phyloP scores from a whole-genome alignment of 2,888 invertebrate species.

The Dryobota labecula region DNA sequence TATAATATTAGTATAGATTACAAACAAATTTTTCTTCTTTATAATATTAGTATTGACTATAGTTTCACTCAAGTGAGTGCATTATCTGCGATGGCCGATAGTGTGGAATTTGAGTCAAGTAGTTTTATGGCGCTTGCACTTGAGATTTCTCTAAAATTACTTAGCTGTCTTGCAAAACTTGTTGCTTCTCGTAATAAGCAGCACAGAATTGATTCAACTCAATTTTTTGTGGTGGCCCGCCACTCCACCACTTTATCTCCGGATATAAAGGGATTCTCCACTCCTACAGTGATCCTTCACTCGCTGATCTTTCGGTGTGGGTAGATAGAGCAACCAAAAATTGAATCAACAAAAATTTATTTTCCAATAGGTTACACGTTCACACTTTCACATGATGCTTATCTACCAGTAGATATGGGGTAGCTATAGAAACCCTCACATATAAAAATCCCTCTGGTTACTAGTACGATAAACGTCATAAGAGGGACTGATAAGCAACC shows the following conservation, averaged over 20 bases:
- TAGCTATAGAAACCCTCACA: slow-evolving; percentile 2
- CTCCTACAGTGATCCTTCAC: too few species aligned
- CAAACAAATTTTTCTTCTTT: too few species aligned
- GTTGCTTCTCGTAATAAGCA: background rate
- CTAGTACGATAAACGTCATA: slow-evolving; percentile 22
- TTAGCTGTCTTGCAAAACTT: background rate
- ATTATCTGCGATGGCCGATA: slow-evolving; percentile 34
- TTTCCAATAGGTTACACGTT: background rate
- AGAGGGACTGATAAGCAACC: slow-evolving; percentile 31
- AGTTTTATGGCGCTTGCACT: slow-evolving; percentile 15
- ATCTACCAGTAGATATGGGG: slow-evolving; percentile 15
- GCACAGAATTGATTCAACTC: background rate
- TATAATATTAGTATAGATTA: too few species aligned
- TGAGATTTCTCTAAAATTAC: slow-evolving; percentile 11
- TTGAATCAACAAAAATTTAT: background rate
- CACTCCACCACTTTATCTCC: too few species aligned
- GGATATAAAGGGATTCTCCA: too few species aligned
- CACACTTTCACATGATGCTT: slow-evolving; percentile 15
- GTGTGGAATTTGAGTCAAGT: slow-evolving; percentile 18
- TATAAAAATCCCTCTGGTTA: slow-evolving; percentile 21
- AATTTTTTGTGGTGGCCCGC: background rate
- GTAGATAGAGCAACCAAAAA: background rate
- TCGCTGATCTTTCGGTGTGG: background rate
- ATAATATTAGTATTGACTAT: too few species aligned
- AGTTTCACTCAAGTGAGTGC: slow-evolving; percentile 43